Percentiles rank a stretch among this genome's conserved stretches.
phyloP scores from a whole-genome alignment of 1,140 invertebrate genomes.

The Meloidogyne floridensis region DNA sequence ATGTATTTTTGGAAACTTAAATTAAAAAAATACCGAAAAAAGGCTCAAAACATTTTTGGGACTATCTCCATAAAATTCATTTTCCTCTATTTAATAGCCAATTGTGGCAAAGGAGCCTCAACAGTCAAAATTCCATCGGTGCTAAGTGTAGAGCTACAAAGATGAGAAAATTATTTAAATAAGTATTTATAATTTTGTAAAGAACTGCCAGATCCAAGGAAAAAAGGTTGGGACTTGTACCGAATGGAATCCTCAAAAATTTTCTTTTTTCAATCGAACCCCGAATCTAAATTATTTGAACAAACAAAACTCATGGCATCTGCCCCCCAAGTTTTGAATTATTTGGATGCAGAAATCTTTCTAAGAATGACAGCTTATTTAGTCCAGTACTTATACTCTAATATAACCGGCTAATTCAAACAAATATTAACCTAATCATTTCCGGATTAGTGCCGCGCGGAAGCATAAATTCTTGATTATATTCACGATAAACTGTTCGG shows the following conservation, averaged over 20 bases:
- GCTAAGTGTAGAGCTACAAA: constrained; percentile 64
- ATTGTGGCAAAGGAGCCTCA: constrained; percentile 67
- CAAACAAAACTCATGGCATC: too few relatives aligned
- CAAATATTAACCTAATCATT: constrained; percentile 49
- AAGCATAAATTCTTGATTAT: constrained; percentile 68
- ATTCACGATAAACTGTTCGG: constrained; percentile 67
- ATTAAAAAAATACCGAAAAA: neutral
- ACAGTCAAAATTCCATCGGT: constrained; percentile 68
- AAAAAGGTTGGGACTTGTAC: too few relatives aligned
- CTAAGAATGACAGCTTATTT: too few relatives aligned
- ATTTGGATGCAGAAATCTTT: too few relatives aligned
- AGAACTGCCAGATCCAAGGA: too few relatives aligned
- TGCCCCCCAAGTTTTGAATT: too few relatives aligned
- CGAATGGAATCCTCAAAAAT: too few relatives aligned
- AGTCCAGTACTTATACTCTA: too few relatives aligned
- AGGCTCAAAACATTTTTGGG: neutral
- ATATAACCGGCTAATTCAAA: too few relatives aligned
- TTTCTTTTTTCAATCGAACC: too few relatives aligned
- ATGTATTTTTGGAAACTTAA: too few relatives aligned
- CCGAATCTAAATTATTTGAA: too few relatives aligned
- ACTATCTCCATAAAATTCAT: neutral
- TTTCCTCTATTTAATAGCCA: constrained; percentile 55
- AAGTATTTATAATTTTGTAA: neutral
- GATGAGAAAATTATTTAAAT: neutral
- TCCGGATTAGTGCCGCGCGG: constrained; percentile 68